Base-by-base conservation (phyloP, 2,888 invertebrate species). In the Orthonychiurus folsomi region DNA sequence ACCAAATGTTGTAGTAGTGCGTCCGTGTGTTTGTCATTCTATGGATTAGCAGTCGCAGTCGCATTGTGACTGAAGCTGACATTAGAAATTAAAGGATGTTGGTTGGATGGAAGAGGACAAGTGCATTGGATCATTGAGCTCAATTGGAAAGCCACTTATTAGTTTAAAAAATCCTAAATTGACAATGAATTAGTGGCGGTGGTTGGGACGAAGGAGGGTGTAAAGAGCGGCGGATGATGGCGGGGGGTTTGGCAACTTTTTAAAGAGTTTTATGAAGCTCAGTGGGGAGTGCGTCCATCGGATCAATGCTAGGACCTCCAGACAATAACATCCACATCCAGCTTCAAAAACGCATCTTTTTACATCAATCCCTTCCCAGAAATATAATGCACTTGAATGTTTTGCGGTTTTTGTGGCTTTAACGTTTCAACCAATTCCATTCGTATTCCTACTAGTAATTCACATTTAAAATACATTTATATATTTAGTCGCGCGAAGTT, bases 101-200 rank as follows among this genome's bases (percentile, higher is more conserved):
- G 24, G 5, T 2, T 55, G 23, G 5, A 55, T 20, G 2, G 55
- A 12, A 55, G 25, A 52, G 52, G n/a, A 52, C 5, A n/a, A 9
- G n/a, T 52, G 9, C 52, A 52, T 18, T 20, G 37, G 37, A 37
- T 37, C 37, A 37, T 37, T 37, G 37, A 61, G 59, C 61, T 63
- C 60, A 61, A 64, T 56, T 37, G 37, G 37, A 37, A 66, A 66
- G 63, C 64, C 66, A 68, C 64, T 68, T 66, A 66, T 66, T 64
- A 63, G 64, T 62, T 63, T 65, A 63, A 66, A 59, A 64, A 68
- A 66, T 66, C 64, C 63, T 64, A 66, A 68, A 68, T 68, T 64
- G 68, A 68, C 64, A 63, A 64, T 66, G 64, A 68, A 66, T 66
- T 66, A 66, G 68, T 56, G 59, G 57, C 23, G 60, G 54, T 25